Evolutionary conservation across 1,140 invertebrate genomes (phyloP), one percentile per base, ranked within the genome.

Genomic region (Eumaeus atala): DNA sequence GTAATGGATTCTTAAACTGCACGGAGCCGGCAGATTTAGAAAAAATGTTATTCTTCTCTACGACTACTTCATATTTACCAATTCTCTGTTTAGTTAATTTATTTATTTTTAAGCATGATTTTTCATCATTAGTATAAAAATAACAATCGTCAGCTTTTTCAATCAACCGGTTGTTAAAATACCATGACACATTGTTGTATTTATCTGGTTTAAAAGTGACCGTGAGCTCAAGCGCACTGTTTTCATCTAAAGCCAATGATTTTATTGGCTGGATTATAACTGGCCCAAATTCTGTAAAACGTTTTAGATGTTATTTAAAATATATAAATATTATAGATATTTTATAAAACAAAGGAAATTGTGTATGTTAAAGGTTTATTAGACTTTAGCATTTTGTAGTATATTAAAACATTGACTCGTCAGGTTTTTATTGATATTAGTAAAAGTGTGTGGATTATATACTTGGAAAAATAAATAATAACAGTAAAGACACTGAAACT

Each of bases 1-100:
- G 91, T 42, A 82, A 78, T 51, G 90, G 75, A 79, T 91, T 89
- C 59, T 87, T 83, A 49, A 93, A 77, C 12, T 92, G 91, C 35
- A 97, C 90, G 3, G 94, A 92, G 40, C 94, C 92, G 0, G 93
- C 93, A 36, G 94, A 93, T 72, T 94, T 92, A 0, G 92, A 93
- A 78, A 96, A 92, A 21, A 94, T 92, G 48, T 89, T 91, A 67
- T 90, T 87, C 83, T 95, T 95, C 66, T 91, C 90, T 34, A 94
- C 91, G 21, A 92, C 84, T 3, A 96, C 91, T 87, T 96, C 95
- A 80, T 96, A 97, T 78, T 95, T 95, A 34, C 95, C 96, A 57
- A 89, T 89, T 71, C 94, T 93, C 64, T 93, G 93, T 67, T 93
- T 93, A 17, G 90, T 91, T 61, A 91, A 87, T 59, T 94, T 92